Evolutionary conservation across 2,888 invertebrate genomes (phyloP).

Genomic region (Acleris laterana): DNA sequence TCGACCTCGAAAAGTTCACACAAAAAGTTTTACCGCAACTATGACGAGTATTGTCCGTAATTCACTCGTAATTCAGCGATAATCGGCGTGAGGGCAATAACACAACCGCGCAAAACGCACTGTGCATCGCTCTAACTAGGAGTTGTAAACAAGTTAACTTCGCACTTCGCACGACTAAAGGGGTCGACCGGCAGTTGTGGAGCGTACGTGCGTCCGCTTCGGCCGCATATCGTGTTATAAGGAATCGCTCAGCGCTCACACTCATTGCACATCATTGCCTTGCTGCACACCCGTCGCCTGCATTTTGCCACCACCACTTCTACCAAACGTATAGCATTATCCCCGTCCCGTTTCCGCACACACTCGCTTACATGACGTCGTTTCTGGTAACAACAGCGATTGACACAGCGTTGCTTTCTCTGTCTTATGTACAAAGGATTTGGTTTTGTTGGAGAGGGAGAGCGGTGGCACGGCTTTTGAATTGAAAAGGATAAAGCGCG

Average conservation of each 20-base stretch:
- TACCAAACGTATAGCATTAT: slow-evolving; percentile 63
- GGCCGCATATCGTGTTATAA: slow-evolving; percentile 81
- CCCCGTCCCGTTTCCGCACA: slow-evolving; percentile 58
- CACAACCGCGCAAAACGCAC: slow-evolving; percentile 78
- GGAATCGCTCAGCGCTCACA: slow-evolving; percentile 58
- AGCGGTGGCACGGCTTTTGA: slow-evolving; percentile 53
- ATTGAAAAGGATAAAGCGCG: slow-evolving; percentile 75
- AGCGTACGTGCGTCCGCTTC: slow-evolving; percentile 74
- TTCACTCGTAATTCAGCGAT: slow-evolving; percentile 73
- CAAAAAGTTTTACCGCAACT: slow-evolving; percentile 70
- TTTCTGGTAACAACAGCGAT: slow-evolving; percentile 72
- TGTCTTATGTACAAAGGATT: slow-evolving; percentile 50
- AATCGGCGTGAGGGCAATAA: slow-evolving; percentile 75
- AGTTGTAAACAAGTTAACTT: slow-evolving; percentile 80
- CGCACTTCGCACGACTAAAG: slow-evolving; percentile 75
- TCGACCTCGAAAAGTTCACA: slow-evolving; percentile 66
- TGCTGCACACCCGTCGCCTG: slow-evolving; percentile 76
- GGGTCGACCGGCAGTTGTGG: slow-evolving; percentile 71
- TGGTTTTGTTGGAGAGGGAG: slow-evolving; percentile 59
- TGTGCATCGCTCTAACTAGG: slow-evolving; percentile 70
- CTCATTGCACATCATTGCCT: slow-evolving; percentile 83
- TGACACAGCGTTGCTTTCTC: slow-evolving; percentile 61
- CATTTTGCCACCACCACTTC: slow-evolving; percentile 73
- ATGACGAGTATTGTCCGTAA: slow-evolving; percentile 68
- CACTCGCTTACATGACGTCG: slow-evolving; percentile 43